Percentiles rank a stretch among this genome's conserved stretches.
Conservation (phyloP, 2,113 vertebrate species). For the Girardinichthys multiradiatus region DNA sequence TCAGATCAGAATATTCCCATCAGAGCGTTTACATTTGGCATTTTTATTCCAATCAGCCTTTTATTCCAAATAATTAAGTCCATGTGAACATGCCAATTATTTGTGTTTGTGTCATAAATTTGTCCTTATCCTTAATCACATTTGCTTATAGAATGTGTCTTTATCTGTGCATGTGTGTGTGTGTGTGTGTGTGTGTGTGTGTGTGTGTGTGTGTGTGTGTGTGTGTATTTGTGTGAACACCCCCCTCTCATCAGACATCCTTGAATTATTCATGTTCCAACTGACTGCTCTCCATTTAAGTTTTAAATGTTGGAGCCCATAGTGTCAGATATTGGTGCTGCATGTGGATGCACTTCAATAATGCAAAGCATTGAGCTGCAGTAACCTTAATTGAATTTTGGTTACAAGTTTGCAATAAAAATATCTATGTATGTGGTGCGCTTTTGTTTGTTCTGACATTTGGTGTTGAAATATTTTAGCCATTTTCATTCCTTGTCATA, state of each 20-base stretch:
- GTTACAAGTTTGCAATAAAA: neutral
- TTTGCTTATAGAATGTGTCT: neutral
- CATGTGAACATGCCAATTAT: neutral
- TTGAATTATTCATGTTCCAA: conserved; percentile 72
- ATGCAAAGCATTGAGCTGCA: neutral
- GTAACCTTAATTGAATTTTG: conserved; percentile 2
- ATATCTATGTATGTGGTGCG: neutral
- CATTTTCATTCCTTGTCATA: neutral
- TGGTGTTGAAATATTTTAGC: neutral
- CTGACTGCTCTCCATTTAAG: conserved; percentile 43
- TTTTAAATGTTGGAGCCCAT: conserved; percentile 36
- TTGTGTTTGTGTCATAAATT: neutral
- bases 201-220: conserved; percentile 8
- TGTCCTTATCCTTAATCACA: neutral
- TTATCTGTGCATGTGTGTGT: neutral
- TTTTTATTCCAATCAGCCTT: no score
- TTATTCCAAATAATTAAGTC: neutral
- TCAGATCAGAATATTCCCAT: neutral
- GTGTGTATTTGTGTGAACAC: neutral
- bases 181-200: neutral
- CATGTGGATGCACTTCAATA: conserved; percentile 3
- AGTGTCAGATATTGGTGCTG: conserved; percentile 29
- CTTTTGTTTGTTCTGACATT: neutral
- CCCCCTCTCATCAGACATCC: conserved; percentile 13
- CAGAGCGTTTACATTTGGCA: no score